Evolutionary conservation across 2,797 vertebrate genomes (phyloP).

Genomic region (Heliangelus exortis): DNA sequence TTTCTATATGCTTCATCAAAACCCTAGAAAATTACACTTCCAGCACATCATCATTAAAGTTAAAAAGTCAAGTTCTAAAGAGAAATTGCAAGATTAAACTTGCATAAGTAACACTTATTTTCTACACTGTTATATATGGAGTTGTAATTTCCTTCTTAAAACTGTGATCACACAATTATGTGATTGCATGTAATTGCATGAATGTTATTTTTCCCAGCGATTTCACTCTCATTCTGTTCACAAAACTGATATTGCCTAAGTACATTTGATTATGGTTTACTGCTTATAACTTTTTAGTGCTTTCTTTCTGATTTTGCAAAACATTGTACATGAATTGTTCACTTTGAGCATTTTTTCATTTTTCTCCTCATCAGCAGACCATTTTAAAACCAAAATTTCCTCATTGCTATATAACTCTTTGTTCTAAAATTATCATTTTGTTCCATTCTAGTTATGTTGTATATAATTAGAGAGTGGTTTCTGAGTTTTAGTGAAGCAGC

Average conservation of each 20-base stretch:
- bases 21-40: background rate
- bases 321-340: background rate
- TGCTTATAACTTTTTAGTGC: background rate
- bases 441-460: background rate
- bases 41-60: background rate
- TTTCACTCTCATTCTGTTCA: background rate
- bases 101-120: background rate
- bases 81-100: background rate
- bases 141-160: background rate
- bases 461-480: background rate
- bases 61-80: background rate
- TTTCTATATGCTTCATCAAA: constrained; percentile 2
- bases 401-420: background rate
- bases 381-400: background rate
- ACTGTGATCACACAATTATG: background rate
- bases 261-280: background rate
- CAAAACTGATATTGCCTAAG: background rate
- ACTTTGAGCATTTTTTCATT: background rate
- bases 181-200: background rate
- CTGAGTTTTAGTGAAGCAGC: background rate
- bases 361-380: background rate
- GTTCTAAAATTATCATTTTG: background rate
- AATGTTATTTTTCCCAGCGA: background rate
- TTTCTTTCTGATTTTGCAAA: background rate
- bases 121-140: background rate